phyloP scores from a whole-genome alignment of 2,113 vertebrate species.

The Aleadryas rufinucha region DNA sequence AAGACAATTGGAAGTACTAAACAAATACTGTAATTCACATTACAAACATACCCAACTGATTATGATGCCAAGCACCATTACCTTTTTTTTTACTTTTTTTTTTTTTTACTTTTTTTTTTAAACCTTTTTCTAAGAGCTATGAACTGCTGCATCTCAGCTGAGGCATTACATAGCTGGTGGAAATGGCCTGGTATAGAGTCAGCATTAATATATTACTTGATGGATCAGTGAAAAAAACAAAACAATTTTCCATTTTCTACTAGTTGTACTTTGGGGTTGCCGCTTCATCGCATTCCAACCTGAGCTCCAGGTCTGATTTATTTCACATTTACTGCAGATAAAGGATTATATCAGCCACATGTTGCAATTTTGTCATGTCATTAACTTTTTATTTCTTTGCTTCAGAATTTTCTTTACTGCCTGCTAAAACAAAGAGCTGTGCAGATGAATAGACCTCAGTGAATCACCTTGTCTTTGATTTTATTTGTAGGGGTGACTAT shows the following conservation, averaged over 20 bases:
- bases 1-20: conserved; percentile 87
- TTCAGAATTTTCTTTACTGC: background rate
- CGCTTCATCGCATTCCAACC: background rate
- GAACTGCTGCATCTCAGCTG: conserved; percentile 69
- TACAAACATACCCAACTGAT: conserved; percentile 85
- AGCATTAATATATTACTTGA: conserved; percentile 23
- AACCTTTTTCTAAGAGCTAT: background rate
- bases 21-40: conserved; percentile 79
- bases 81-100: background rate
- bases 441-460: background rate
- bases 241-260: background rate
- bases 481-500: background rate
- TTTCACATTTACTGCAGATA: background rate
- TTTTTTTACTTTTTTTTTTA: background rate
- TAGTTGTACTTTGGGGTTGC: background rate
- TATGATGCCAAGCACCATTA: conserved; percentile 65
- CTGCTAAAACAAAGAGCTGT: conserved; percentile 3
- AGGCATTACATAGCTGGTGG: conserved; percentile 68
- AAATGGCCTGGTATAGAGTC: conserved; percentile 55
- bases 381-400: background rate
- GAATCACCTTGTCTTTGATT: background rate
- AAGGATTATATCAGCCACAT: background rate
- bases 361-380: background rate
- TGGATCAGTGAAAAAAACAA: background rate
- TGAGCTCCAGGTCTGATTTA: background rate